phyloP scores from a whole-genome alignment of 1,140 invertebrate genomes.

The Aleiodes sp. region DNA sequence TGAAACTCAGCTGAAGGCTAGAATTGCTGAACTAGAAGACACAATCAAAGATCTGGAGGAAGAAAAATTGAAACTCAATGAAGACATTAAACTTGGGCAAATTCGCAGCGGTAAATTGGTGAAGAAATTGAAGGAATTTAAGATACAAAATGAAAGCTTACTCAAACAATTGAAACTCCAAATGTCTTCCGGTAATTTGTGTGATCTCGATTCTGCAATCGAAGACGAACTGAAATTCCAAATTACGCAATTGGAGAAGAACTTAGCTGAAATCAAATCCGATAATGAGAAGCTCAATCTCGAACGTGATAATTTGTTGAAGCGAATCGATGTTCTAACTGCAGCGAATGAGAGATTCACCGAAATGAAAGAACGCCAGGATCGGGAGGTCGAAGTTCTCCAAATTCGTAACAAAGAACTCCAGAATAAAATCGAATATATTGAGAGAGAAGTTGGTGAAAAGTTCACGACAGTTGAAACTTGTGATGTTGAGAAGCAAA shows the following conservation, averaged over 20 bases:
- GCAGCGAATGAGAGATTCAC: constrained; percentile 80
- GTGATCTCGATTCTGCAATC: constrained; percentile 77
- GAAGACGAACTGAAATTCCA: constrained; percentile 79
- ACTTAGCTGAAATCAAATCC: constrained; percentile 68
- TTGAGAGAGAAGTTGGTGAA: constrained; percentile 53
- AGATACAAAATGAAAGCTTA: constrained; percentile 72
- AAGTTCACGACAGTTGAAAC: background rate
- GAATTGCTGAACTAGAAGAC: constrained; percentile 63
- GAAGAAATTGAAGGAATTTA: constrained; percentile 80
- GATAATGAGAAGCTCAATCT: constrained; percentile 69
- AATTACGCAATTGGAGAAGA: constrained; percentile 72
- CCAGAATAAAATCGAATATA: constrained; percentile 69
- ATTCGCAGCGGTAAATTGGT: constrained; percentile 75
- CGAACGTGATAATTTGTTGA: constrained; percentile 74
- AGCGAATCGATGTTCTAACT: constrained; percentile 78
- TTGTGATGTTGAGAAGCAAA: background rate
- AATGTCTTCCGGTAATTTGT: constrained; percentile 67
- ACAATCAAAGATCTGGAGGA: constrained; percentile 65
- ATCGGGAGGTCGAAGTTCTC: constrained; percentile 72
- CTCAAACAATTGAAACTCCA: constrained; percentile 67
- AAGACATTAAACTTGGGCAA: constrained; percentile 71
- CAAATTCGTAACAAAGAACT: constrained; percentile 76
- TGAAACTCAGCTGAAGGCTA: constrained; percentile 47
- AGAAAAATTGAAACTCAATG: constrained; percentile 63
- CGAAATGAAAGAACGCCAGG: constrained; percentile 83